Percentiles rank a stretch among this genome's conserved stretches.
Conservation (phyloP, 2,113 vertebrate genomes). For the Pandion haliaetus region DNA sequence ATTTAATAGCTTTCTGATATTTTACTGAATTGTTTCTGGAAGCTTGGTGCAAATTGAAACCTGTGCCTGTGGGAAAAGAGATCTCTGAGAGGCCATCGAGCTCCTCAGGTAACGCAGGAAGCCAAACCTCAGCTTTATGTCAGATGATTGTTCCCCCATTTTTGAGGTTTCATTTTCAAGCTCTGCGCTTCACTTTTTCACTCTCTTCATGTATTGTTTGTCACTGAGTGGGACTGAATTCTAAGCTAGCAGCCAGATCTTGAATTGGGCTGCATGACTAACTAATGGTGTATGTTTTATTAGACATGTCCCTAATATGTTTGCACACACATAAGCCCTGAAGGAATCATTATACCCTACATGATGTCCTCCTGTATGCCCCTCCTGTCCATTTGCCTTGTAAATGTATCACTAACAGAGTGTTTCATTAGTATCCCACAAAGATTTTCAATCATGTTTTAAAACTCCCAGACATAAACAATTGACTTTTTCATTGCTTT, state of each 20-base stretch:
- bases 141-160: constrained; percentile 7
- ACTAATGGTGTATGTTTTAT: not conserved
- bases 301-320: not conserved
- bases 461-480: not conserved
- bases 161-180: constrained; percentile 28
- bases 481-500: not conserved
- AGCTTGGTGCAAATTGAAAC: constrained; percentile 50
- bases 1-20: constrained; percentile 17
- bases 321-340: not conserved
- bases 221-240: not conserved
- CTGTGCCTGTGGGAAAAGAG: not conserved
- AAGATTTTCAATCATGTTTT: not conserved
- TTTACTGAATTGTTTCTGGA: constrained; percentile 6
- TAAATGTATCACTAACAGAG: not conserved
- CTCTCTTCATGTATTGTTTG: not conserved
- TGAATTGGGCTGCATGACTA: not conserved
- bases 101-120: not conserved
- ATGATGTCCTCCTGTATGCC: not conserved
- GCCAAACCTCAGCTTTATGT: not conserved
- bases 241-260: not conserved
- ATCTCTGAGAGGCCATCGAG: not conserved
- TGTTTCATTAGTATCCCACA: not conserved
- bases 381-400: not conserved
- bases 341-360: not conserved
- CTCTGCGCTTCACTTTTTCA: not conserved